Conservation (phyloP, 2,797 vertebrate genomes). For the Mormyrops boulengeri region DNA sequence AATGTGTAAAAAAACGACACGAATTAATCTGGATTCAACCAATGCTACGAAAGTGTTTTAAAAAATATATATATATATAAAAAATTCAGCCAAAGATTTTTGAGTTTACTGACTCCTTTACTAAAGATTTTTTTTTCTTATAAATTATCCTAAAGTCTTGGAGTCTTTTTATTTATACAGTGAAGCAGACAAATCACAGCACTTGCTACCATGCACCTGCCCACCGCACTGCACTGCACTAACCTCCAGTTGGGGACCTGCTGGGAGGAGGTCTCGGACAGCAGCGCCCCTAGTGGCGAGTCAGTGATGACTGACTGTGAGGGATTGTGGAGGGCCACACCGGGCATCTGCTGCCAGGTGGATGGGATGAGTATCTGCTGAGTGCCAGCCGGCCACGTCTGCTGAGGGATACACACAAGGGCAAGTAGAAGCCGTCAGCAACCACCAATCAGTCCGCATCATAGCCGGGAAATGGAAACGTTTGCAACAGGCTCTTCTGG, state of each 20-base stretch:
- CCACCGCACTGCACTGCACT: conserved; percentile 24
- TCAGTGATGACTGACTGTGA: conserved; percentile 82
- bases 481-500: not conserved
- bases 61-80: not conserved
- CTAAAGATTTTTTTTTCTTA: not conserved
- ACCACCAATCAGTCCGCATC: not conserved
- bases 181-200: not conserved
- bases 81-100: not conserved
- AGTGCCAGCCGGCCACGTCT: conserved; percentile 93
- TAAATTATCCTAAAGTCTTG: not conserved
- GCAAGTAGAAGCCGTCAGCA: conserved; percentile 1
- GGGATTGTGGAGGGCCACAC: conserved; percentile 84
- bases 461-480: not conserved
- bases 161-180: not conserved
- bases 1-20: not conserved
- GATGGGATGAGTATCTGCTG: conserved; percentile 96
- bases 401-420: conserved; percentile 59
- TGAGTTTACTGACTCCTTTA: not conserved
- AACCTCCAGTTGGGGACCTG: conserved; percentile 85
- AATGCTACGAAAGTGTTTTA: not conserved
- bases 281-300: conserved; percentile 61
- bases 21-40: not conserved
- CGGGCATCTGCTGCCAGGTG: conserved; percentile 93
- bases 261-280: conserved; percentile 72
- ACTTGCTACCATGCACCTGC: not conserved